phyloP scores from a whole-genome alignment of 2,888 invertebrate species.

The Acronicta leporina region DNA sequence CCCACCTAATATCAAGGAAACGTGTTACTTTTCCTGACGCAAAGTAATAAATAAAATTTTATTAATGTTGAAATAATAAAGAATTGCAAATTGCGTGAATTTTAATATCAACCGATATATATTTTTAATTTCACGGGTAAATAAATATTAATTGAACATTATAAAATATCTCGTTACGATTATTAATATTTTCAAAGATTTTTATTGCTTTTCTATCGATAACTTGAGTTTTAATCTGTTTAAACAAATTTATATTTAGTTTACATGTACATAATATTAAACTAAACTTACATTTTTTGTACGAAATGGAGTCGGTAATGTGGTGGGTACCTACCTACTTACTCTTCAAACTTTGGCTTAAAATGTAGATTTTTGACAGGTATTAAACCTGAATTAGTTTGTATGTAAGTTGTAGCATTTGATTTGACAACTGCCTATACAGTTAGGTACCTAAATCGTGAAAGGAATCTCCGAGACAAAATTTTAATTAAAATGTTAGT shows the following conservation, averaged over 20 bases:
- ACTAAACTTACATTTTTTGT: conserved; percentile 5
- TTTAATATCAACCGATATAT: conserved; percentile 62
- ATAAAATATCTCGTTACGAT: conserved; percentile 64
- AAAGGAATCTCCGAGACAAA: too few species aligned
- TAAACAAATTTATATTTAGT: conserved; percentile 47
- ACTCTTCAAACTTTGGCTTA: not conserved
- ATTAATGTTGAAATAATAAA: conserved; percentile 54
- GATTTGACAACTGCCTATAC: too few species aligned
- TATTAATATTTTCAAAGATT: conserved; percentile 59
- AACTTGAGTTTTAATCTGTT: conserved; percentile 54
- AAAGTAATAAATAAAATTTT: conserved; percentile 50
- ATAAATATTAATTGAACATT: conserved; percentile 71
- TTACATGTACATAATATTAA: conserved; percentile 24
- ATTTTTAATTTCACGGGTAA: conserved; percentile 71
- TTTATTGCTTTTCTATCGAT: conserved; percentile 57
- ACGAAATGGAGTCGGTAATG: not conserved
- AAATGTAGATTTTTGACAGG: not conserved
- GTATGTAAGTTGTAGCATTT: too few species aligned
- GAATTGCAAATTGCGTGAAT: conserved; percentile 53
- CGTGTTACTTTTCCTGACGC: conserved; percentile 24
- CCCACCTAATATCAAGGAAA: conserved; percentile 7
- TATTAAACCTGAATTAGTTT: not conserved
- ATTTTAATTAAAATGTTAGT: too few species aligned
- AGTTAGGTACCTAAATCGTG: too few species aligned
- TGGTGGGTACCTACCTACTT: not conserved